These are phyloP conservation scores for Anabacerthia variegaticeps DNA, from an alignment of 2,797 vertebrate species.

Conservation along the genomic window DNA sequence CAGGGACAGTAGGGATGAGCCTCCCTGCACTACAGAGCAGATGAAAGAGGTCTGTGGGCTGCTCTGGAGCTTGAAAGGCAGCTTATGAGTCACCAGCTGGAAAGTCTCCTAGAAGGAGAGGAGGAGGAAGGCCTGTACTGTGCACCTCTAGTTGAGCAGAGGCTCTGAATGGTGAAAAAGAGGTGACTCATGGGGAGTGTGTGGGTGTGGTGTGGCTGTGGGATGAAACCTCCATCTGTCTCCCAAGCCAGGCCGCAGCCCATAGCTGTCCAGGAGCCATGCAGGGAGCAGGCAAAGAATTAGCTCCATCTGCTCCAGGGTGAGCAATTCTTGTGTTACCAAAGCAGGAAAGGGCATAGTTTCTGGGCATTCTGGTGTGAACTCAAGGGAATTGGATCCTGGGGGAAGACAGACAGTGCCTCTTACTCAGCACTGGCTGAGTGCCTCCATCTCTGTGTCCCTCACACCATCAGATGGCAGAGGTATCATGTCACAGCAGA, in stretches of 20 bases:
- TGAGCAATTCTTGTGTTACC: not conserved
- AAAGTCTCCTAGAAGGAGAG: not conserved
- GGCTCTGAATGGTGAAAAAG: not conserved
- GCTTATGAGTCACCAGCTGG: constrained; percentile 8
- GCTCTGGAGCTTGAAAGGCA: not conserved
- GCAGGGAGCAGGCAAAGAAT: not conserved
- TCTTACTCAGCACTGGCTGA: not conserved
- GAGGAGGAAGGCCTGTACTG: not conserved
- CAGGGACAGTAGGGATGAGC: not conserved
- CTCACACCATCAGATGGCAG: not conserved
- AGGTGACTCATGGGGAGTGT: constrained; percentile 42
- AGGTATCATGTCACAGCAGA: not conserved
- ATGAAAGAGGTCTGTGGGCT: not conserved
- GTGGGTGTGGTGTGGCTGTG: constrained; percentile 41
- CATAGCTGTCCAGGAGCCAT: not conserved
- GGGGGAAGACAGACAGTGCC: not conserved
- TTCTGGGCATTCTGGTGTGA: not conserved
- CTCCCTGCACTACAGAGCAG: not conserved
- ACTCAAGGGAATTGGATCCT: not conserved
- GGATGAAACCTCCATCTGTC: constrained; percentile 48
- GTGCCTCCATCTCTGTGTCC: not conserved
- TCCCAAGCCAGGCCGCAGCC: not conserved
- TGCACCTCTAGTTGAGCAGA: not conserved
- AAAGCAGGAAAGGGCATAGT: not conserved
- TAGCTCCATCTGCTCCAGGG: not conserved